Evolutionary conservation across 2,888 invertebrate genomes (phyloP).

Genomic region (Polymixis flavicincta): DNA sequence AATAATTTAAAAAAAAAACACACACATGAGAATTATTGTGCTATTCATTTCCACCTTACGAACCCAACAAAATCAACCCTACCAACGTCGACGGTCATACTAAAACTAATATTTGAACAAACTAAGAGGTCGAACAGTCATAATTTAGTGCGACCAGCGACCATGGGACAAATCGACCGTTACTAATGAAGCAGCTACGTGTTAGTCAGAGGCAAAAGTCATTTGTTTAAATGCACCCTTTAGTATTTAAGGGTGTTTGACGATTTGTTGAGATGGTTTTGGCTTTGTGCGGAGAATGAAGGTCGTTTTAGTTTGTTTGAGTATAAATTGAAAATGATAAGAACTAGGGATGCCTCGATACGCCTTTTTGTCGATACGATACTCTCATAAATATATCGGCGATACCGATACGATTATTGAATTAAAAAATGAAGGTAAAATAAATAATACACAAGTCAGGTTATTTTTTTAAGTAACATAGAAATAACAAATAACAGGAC

Average conservation of each 20-base stretch:
- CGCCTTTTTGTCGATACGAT: too few species aligned
- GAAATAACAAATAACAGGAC: too few species aligned
- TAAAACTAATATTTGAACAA: conserved; percentile 83
- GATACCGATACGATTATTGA: too few species aligned
- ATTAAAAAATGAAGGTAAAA: too few species aligned
- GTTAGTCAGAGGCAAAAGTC: conserved; percentile 49
- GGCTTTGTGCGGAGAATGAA: conserved; percentile 22
- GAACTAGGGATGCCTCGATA: too few species aligned
- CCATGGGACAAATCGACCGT: conserved; percentile 83
- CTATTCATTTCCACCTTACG: background rate
- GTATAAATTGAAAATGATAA: background rate
- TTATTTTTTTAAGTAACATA: too few species aligned
- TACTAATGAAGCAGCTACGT: conserved; percentile 77
- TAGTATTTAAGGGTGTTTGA: conserved; percentile 51
- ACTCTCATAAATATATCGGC: too few species aligned
- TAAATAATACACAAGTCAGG: too few species aligned
- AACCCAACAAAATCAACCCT: conserved; percentile 59
- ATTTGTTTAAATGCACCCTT: conserved; percentile 65
- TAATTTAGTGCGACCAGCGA: conserved; percentile 79
- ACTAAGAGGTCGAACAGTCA: conserved; percentile 74
- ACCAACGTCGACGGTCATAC: conserved; percentile 71
- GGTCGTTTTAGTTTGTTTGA: background rate
- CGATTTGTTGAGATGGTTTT: conserved; percentile 30
- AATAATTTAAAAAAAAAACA: background rate
- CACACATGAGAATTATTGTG: background rate